Evolutionary conservation across 2,888 invertebrate genomes (phyloP), one percentile per base, ranked within the genome.

Genomic region (Tetheella fluctuosa): DNA sequence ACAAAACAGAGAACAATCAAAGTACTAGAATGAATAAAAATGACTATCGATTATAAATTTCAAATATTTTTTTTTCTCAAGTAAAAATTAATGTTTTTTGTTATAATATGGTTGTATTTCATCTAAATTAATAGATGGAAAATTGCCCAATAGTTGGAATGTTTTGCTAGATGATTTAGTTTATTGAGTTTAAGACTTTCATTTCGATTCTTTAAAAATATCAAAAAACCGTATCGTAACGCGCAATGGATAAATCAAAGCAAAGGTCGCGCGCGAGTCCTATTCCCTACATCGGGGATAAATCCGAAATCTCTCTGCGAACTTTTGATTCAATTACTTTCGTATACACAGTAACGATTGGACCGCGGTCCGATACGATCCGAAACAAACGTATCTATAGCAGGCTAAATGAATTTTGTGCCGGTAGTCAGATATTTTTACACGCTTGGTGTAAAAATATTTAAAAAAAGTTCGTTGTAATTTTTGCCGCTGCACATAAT

Each of bases 251-350:
- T n/a, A 34, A 55, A 30, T 54, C 5, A 55, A 12, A 20, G 20
- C 34, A 54, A 34, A 55, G 55, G 34, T 20, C 55, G 34, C 34
- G 13, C 13, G 34, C 34, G 2, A 25, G n/a, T 23, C n/a, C 20
- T 48, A 37, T 23, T 23, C 30, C 28, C 12, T 30, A 34, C 54
- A 54, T 61, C 37, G 55, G 60, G 52, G 48, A 55, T 59, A 59
- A 54, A 71, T 63, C 67, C 64, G 58, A 65, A 65, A 65, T 61
- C 60, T 58, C 67, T 37, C 59, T 54, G 58, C 57, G 60, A 65
- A 70, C 68, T 75, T 73, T 74, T 69, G 70, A 74, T 71, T 71
- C 69, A 74, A 78, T 79, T 81, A 79, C 69, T 65, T 30, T 48
- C 48, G 48, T 59, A 55, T 54, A 54, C 59, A 48, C 59, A 48